These are phyloP conservation scores for Nephotettix cincticeps DNA, from an alignment of 1,140 invertebrate species.

Conservation along the genomic window DNA sequence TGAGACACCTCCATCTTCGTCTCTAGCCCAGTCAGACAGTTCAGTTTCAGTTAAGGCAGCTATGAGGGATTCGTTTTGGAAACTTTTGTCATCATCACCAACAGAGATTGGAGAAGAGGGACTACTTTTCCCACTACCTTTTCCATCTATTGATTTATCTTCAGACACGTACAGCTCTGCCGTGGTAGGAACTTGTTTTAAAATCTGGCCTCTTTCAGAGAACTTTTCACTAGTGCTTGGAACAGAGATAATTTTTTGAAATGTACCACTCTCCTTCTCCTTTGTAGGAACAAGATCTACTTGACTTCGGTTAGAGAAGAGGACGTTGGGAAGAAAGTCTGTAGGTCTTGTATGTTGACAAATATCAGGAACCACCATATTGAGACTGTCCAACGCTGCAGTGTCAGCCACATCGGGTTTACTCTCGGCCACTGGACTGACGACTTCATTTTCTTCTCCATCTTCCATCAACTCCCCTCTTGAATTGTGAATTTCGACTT, in stretches of 20 bases:
- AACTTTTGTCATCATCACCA: constrained; percentile 43
- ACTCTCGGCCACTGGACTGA: background rate
- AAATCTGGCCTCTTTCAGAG: constrained; percentile 29
- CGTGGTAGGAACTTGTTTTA: constrained; percentile 40
- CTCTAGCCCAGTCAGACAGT: constrained; percentile 80
- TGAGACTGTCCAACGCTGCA: constrained; percentile 29
- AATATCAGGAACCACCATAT: constrained; percentile 36
- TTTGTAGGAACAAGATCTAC: constrained; percentile 36
- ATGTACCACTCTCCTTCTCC: constrained; percentile 26
- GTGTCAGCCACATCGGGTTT: constrained; percentile 13
- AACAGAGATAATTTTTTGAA: constrained; percentile 38
- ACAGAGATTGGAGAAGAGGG: constrained; percentile 48
- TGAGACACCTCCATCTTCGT: constrained; percentile 63
- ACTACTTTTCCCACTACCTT: constrained; percentile 51
- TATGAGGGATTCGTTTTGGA: constrained; percentile 48
- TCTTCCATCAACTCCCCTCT: constrained; percentile 62
- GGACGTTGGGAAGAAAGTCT: constrained; percentile 9
- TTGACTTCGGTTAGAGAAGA: constrained; percentile 2
- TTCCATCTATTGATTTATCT: constrained; percentile 25
- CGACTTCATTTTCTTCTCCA: constrained; percentile 51
- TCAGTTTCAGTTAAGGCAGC: constrained; percentile 78
- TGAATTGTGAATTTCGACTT: constrained; percentile 65
- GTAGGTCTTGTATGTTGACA: constrained; percentile 29
- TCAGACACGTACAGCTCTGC: constrained; percentile 37
- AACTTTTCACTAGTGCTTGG: constrained; percentile 29